phyloP scores from a whole-genome alignment of 1,140 invertebrate genomes.

The Zelostemma sp. region DNA sequence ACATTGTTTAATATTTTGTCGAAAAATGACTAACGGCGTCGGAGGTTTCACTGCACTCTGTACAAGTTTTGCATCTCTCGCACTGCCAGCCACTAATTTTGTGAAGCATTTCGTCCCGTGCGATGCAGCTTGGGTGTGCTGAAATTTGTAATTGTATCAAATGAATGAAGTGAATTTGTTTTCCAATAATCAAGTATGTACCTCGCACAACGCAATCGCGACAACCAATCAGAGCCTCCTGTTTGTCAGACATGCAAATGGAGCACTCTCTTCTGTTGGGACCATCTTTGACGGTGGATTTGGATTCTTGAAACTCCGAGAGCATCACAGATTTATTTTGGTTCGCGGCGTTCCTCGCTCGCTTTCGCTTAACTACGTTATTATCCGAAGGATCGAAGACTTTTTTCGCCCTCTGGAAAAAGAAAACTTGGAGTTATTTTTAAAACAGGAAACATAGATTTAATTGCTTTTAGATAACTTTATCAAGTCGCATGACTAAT shows the following conservation, averaged over 20 bases:
- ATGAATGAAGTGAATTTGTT: too few species aligned
- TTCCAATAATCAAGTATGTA: slow-evolving; percentile 52
- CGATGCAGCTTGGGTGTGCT: slow-evolving; percentile 78
- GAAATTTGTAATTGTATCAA: slow-evolving; percentile 40
- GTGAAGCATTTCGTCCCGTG: slow-evolving; percentile 74
- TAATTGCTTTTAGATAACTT: too few species aligned
- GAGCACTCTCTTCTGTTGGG: slow-evolving; percentile 68
- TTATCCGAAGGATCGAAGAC: slow-evolving; percentile 86
- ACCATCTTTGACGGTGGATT: slow-evolving; percentile 62
- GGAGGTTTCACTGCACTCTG: slow-evolving; percentile 78
- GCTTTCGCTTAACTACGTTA: slow-evolving; percentile 76
- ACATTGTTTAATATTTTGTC: background rate
- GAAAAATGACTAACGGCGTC: slow-evolving; percentile 74
- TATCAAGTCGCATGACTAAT: too few species aligned
- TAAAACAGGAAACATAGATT: too few species aligned
- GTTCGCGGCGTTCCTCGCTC: slow-evolving; percentile 74
- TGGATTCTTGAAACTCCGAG: slow-evolving; percentile 61
- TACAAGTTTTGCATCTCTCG: slow-evolving; percentile 79
- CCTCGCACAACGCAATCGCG: slow-evolving; percentile 85
- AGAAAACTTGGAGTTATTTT: too few species aligned
- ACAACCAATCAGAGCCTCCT: slow-evolving; percentile 80
- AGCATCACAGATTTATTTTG: slow-evolving; percentile 68
- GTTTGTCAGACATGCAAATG: slow-evolving; percentile 66
- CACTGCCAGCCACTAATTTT: slow-evolving; percentile 80
- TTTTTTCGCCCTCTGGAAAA: slow-evolving; percentile 75